A percentile compares a stretch with the other conserved stretches of the same genome.
These are phyloP conservation scores for Maniola hyperantus DNA, from an alignment of 2,888 invertebrate genomes.

Conservation along the genomic window DNA sequence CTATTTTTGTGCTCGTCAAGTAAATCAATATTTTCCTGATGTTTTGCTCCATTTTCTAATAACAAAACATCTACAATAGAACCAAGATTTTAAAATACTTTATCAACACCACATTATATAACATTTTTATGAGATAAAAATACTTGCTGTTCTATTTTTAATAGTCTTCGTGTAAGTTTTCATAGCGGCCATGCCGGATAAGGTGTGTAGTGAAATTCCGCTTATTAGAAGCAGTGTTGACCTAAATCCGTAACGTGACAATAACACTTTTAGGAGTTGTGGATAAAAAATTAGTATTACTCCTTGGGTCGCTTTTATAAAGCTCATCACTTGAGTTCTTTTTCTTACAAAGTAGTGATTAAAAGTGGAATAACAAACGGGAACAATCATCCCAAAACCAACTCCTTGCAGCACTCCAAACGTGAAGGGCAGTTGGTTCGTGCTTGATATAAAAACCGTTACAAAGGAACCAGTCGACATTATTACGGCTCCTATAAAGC, in stretches of 20 bases:
- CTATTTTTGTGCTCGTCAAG: slow-evolving; percentile 42
- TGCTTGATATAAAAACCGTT: slow-evolving; percentile 78
- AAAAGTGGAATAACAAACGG: slow-evolving; percentile 84
- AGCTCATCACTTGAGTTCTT: slow-evolving; percentile 84
- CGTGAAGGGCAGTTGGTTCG: slow-evolving; percentile 80
- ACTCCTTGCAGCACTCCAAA: slow-evolving; percentile 83
- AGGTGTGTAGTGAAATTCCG: slow-evolving; percentile 82
- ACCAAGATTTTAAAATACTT: slow-evolving; percentile 23
- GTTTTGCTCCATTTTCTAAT: slow-evolving; percentile 46
- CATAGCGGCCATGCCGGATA: slow-evolving; percentile 83
- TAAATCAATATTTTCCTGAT: slow-evolving; percentile 54
- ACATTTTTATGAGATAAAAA: slow-evolving; percentile 47
- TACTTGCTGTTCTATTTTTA: slow-evolving; percentile 69
- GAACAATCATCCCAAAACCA: slow-evolving; percentile 85
- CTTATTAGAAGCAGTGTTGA: slow-evolving; percentile 83
- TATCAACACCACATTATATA: slow-evolving; percentile 15
- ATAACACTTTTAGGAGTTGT: slow-evolving; percentile 73
- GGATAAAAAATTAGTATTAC: slow-evolving; percentile 83
- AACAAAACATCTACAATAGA: slow-evolving; percentile 48
- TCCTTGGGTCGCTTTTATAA: slow-evolving; percentile 84
- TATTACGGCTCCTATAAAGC: slow-evolving; percentile 79
- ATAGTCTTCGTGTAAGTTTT: slow-evolving; percentile 54
- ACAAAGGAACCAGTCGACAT: slow-evolving; percentile 78
- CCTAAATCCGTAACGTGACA: slow-evolving; percentile 83
- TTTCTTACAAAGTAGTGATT: slow-evolving; percentile 84